A percentile compares a stretch with the other conserved stretches of the same genome.
phyloP scores from a whole-genome alignment of 2,113 vertebrate genomes.

The Ondatra zibethicus region DNA sequence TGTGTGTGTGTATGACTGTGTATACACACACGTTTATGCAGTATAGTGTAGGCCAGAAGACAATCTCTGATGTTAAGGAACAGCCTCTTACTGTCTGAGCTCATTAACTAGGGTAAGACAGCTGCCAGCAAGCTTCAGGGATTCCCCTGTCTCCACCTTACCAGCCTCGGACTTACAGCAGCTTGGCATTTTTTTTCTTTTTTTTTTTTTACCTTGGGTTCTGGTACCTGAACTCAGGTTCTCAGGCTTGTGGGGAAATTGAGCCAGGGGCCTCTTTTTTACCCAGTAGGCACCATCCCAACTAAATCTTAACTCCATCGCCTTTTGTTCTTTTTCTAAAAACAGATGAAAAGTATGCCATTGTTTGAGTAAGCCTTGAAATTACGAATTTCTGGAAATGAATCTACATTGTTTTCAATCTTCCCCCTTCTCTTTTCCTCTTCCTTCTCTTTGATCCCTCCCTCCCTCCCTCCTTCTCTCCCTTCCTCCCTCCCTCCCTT shows the following conservation, averaged over 20 bases:
- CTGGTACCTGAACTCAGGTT: not conserved
- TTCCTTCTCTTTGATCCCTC: too few relatives aligned
- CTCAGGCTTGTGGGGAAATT: not conserved
- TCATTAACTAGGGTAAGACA: not conserved
- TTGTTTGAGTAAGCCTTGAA: not conserved
- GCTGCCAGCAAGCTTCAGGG: not conserved
- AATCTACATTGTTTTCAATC: not conserved
- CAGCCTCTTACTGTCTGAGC: not conserved
- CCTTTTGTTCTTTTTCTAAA: not conserved
- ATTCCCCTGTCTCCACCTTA: not conserved
- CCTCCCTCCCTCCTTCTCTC: not conserved
- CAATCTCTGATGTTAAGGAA: not conserved
- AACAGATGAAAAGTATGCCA: not conserved
- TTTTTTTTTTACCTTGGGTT: not conserved
- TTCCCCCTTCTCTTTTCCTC: not conserved
- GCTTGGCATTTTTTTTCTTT: not conserved
- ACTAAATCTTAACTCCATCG: not conserved
- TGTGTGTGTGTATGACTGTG: too few relatives aligned
- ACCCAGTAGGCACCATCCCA: too few relatives aligned
- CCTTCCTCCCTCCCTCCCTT: too few relatives aligned
- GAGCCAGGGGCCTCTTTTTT: not conserved
- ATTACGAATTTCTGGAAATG: not conserved
- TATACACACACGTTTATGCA: too few relatives aligned
- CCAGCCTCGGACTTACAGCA: not conserved
- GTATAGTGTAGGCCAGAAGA: not conserved